Percentiles rank a stretch among this genome's conserved stretches.
phyloP scores from a whole-genome alignment of 2,797 vertebrate genomes.

The Poecilia gillii region DNA sequence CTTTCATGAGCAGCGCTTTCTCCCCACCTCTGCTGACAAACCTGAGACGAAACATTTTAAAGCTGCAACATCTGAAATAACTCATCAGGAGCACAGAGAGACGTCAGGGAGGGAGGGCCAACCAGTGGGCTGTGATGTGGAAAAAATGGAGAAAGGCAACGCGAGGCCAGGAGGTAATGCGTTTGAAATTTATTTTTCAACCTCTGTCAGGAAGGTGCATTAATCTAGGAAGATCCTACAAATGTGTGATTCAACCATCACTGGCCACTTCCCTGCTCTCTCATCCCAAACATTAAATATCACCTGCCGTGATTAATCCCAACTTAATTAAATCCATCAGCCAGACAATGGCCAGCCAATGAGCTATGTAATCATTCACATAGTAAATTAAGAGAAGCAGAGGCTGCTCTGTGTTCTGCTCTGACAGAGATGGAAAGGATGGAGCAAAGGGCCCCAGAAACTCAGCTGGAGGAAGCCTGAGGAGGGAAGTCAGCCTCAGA shows the following conservation, averaged over 20 bases:
- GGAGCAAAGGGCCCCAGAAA: conserved; percentile 62
- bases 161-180: conserved; percentile 71
- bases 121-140: conserved; percentile 51
- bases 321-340: conserved; percentile 99
- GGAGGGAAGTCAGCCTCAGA: conserved; percentile 4
- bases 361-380: conserved; percentile 99
- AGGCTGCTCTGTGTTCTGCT: conserved; percentile 66
- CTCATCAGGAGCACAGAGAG: conserved; percentile 54
- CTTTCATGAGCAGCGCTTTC: conserved; percentile 8
- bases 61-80: conserved; percentile 44
- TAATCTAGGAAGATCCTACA: conserved; percentile 84
- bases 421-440: conserved; percentile 96
- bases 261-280: conserved; percentile 62
- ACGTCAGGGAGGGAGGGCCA: conserved; percentile 47
- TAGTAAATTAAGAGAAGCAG: conserved; percentile 93
- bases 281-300: conserved; percentile 95
- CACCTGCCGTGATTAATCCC: conserved; percentile 97
- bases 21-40: conserved; percentile 1
- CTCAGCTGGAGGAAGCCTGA: conserved; percentile 74
- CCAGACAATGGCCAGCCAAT: conserved; percentile 98
- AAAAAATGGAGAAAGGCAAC: conserved; percentile 70
- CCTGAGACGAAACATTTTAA: conserved; percentile 16
- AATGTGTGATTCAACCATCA: conserved; percentile 44
- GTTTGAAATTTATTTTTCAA: conserved; percentile 80
- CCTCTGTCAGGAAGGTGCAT: conserved; percentile 86